A percentile compares a stretch with the other conserved stretches of the same genome.
phyloP scores from a whole-genome alignment of 2,113 vertebrate species.

The Gavialis gangeticus region DNA sequence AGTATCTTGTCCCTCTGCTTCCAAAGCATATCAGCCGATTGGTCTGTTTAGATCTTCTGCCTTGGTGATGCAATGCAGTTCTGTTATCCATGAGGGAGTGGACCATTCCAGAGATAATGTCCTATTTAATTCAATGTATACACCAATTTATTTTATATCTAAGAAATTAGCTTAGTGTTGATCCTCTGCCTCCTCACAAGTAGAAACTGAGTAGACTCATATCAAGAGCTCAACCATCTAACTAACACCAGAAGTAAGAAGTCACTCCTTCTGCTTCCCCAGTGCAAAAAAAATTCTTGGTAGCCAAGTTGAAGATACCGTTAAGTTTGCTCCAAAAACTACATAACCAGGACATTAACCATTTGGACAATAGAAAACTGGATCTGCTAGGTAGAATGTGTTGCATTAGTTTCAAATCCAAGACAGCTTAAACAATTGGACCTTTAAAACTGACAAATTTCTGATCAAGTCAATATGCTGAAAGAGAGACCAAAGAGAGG shows the following conservation, averaged over 20 bases:
- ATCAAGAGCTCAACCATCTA: neutral
- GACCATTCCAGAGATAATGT: conserved; percentile 27
- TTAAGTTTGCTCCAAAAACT: too few relatives aligned
- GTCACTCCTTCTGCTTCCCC: too few relatives aligned
- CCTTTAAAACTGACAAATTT: neutral
- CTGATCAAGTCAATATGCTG: neutral
- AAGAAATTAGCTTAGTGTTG: too few relatives aligned
- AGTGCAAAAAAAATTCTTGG: too few relatives aligned
- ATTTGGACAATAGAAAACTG: neutral
- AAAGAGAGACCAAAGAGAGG: neutral
- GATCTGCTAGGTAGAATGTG: neutral
- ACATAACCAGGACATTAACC: too few relatives aligned
- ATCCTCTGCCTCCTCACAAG: neutral
- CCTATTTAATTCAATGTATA: neutral
- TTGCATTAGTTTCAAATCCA: neutral
- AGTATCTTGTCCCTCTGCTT: neutral
- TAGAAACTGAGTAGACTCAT: neutral
- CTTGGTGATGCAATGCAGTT: neutral
- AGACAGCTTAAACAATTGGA: neutral
- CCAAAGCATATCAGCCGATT: neutral
- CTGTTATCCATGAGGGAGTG: neutral
- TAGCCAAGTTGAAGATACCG: too few relatives aligned
- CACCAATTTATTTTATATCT: too few relatives aligned
- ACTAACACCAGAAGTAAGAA: neutral
- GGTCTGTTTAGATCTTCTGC: neutral